Percentiles rank a stretch among this genome's conserved stretches.
Conservation (phyloP, 2,113 vertebrate species). For the Pandion haliaetus region DNA sequence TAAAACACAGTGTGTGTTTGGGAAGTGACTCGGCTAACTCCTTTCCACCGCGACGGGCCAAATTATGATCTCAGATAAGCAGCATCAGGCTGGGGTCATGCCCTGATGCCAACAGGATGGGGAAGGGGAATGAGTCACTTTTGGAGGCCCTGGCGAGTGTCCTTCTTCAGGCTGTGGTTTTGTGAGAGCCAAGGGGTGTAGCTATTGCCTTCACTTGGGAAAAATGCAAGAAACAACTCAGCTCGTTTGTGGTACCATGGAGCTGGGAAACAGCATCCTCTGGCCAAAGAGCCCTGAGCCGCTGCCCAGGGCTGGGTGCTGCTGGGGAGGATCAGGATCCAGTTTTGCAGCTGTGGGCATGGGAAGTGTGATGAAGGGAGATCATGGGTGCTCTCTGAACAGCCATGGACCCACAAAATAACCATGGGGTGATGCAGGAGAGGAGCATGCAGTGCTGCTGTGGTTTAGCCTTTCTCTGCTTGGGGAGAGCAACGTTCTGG, state of each 20-base stretch:
- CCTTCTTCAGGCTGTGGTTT: not conserved
- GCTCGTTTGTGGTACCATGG: accelerated
- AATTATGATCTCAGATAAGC: not conserved
- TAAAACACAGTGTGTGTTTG: not conserved
- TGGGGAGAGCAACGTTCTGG: accelerated
- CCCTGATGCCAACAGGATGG: not conserved
- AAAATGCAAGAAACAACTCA: not conserved
- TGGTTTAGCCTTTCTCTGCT: not conserved
- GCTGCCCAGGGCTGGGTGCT: too few species aligned
- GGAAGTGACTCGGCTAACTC: not conserved
- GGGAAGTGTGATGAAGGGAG: not conserved
- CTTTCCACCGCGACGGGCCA: not conserved
- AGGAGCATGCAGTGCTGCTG: not conserved
- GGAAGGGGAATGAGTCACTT: not conserved
- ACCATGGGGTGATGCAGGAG: not conserved
- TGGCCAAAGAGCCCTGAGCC: not conserved
- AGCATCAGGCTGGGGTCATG: not conserved
- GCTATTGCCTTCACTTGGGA: not conserved
- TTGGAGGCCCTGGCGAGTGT: not conserved
- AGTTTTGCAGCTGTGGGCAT: not conserved
- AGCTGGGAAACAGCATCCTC: not conserved
- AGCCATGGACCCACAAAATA: not conserved
- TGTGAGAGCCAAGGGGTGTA: not conserved
- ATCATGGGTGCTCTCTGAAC: not conserved
- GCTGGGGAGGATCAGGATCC: not conserved